A percentile compares a stretch with the other conserved stretches of the same genome.
phyloP scores from a whole-genome alignment of 2,888 invertebrate species.

The Baccha elongata region DNA sequence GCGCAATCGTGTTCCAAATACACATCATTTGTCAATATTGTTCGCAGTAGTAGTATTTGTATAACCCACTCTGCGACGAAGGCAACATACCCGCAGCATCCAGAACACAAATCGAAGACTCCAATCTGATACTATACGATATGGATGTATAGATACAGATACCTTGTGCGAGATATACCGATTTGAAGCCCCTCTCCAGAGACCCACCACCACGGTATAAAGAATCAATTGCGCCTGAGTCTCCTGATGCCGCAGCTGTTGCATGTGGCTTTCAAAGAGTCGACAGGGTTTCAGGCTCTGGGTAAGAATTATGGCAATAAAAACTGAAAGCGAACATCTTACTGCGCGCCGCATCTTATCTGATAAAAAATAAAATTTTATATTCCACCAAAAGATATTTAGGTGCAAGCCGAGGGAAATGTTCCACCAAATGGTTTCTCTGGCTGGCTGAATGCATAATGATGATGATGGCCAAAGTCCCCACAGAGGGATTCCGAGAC shows the following conservation, averaged over 20 bases:
- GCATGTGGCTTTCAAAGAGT: no score
- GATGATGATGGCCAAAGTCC: slow-evolving; percentile 3
- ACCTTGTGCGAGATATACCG: slow-evolving; percentile 23
- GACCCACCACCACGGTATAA: slow-evolving; percentile 45
- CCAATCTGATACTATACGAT: slow-evolving; percentile 41
- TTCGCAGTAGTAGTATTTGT: slow-evolving; percentile 33
- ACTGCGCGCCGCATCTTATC: slow-evolving; percentile 67
- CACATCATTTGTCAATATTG: slow-evolving; percentile 72
- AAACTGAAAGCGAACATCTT: slow-evolving; percentile 69
- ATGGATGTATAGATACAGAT: neutral
- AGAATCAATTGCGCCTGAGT: slow-evolving; percentile 63
- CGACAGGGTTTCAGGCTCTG: neutral
- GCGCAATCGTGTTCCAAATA: slow-evolving; percentile 43
- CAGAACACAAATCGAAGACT: slow-evolving; percentile 42
- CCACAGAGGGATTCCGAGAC: slow-evolving; percentile 2
- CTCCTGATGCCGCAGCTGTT: slow-evolving; percentile 48
- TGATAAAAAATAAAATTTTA: slow-evolving; percentile 65
- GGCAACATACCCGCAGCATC: slow-evolving; percentile 21
- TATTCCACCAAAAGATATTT: slow-evolving; percentile 26
- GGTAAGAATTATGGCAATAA: slow-evolving; percentile 67
- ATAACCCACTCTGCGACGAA: slow-evolving; percentile 1
- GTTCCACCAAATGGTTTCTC: slow-evolving; percentile 10
- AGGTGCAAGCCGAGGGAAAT: slow-evolving; percentile 20
- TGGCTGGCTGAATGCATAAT: neutral
- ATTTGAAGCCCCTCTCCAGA: slow-evolving; percentile 19